Evolutionary conservation across 2,888 invertebrate genomes (phyloP).

Genomic region (Panorpa germanica): DNA sequence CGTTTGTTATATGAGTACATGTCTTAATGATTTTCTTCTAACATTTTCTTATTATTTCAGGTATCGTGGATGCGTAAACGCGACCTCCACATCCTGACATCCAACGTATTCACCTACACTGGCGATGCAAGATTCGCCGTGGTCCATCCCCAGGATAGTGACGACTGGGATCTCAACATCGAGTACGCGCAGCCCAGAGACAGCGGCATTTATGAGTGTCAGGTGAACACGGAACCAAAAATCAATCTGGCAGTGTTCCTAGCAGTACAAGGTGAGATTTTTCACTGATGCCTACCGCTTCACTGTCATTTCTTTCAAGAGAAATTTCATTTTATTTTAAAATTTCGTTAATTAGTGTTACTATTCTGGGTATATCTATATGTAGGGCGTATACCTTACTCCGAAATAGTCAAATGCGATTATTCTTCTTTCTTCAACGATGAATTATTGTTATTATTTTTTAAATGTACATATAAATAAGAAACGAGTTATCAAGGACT

Average conservation of each 20-base stretch:
- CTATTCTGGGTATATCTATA: slow-evolving; percentile 1
- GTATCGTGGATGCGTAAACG: slow-evolving; percentile 26
- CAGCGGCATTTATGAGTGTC: slow-evolving; percentile 73
- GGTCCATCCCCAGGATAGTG: slow-evolving; percentile 61
- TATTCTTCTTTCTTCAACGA: too few relatives aligned
- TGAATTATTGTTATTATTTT: too few relatives aligned
- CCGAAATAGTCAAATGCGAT: too few relatives aligned
- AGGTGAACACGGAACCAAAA: slow-evolving; percentile 80
- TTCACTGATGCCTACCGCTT: neutral
- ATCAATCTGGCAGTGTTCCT: slow-evolving; percentile 68
- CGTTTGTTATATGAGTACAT: neutral
- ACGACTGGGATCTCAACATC: slow-evolving; percentile 74
- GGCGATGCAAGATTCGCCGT: slow-evolving; percentile 76
- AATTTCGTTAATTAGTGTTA: slow-evolving; percentile 2
- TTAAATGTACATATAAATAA: too few relatives aligned
- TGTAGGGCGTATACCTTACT: too few relatives aligned
- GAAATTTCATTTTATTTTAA: neutral
- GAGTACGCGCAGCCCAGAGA: slow-evolving; percentile 70
- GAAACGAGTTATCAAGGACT: too few relatives aligned
- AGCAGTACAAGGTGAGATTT: slow-evolving; percentile 54
- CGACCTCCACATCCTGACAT: slow-evolving; percentile 62
- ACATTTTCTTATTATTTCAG: slow-evolving; percentile 13
- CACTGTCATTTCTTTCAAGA: neutral
- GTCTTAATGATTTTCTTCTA: slow-evolving; percentile 4
- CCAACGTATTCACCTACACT: slow-evolving; percentile 70